phyloP scores from a whole-genome alignment of 2,113 vertebrate species.

The Centropristis striata region DNA sequence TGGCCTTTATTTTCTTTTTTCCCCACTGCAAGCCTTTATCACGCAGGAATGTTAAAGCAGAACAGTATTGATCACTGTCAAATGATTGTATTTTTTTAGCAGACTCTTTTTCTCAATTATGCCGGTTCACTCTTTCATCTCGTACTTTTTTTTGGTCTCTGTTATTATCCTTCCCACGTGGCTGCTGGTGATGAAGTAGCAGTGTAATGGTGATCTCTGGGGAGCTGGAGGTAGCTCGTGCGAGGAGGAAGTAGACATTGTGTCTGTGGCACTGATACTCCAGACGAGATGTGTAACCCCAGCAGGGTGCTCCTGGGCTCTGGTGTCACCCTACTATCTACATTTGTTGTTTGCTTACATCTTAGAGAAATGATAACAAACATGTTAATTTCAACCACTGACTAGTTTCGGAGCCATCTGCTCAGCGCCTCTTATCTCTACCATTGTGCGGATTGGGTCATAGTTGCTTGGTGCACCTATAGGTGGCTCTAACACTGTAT shows the following conservation, averaged over 20 bases:
- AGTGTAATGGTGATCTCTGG: conserved; percentile 63
- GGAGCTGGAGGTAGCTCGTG: conserved; percentile 41
- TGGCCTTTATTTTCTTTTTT: conserved; percentile 47
- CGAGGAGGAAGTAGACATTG: conserved; percentile 48
- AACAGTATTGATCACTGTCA: conserved; percentile 40
- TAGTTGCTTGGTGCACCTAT: neutral
- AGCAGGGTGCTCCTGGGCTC: conserved; percentile 43
- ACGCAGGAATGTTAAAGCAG: conserved; percentile 44
- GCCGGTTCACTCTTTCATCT: conserved; percentile 42
- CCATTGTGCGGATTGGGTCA: no score
- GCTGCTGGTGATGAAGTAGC: conserved; percentile 62
- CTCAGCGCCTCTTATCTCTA: neutral
- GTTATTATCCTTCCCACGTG: conserved; percentile 65
- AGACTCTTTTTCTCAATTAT: conserved; percentile 10
- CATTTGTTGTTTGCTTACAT: conserved; percentile 15
- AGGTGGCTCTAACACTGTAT: neutral
- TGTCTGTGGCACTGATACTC: conserved; percentile 53
- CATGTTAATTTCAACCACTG: neutral
- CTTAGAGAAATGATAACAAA: conserved; percentile 7
- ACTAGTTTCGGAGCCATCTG: neutral
- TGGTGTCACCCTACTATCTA: conserved; percentile 25
- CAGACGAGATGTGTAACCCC: conserved; percentile 44
- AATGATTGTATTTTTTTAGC: conserved; percentile 19
- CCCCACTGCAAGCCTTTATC: conserved; percentile 7
- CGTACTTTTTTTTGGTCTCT: conserved; percentile 11